Evolutionary conservation across 2,888 invertebrate genomes (phyloP), one percentile per base, ranked within the genome.

Genomic region (Andrena chrysosceles): DNA sequence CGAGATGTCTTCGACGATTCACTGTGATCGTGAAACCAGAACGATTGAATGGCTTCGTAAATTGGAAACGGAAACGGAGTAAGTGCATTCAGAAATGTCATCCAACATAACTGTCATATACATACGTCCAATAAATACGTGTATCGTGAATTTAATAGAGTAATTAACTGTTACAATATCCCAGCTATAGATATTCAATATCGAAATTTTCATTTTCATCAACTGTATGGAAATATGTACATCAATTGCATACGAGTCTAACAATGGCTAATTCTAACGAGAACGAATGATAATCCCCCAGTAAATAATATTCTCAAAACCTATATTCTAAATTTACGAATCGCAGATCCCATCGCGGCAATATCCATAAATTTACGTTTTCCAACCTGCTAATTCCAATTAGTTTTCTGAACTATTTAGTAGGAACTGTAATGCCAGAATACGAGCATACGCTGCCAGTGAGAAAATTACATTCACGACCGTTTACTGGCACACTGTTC

Each of bases 1-100:
- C 63, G 64, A 64, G 63, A 69, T 26, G 66, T 59, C 68, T 64
- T 69, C 29, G 33, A 26, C 56, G 48, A 63, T 78, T 75, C 48
- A 49, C 10, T 33, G 48, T 63, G 63, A 26, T 48, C 54, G 23
- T 54, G 75, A 48, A 26, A 54, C 73, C 56, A 48, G 56, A 75
- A 75, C 75, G 48, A 35, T 35, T 16, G 69, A 64, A 69, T 59
- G 49, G 63, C 49, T 29, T 69, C 68, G 29, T 20, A 42, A 49
- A 79, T 69, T 64, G 33, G 31, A 49, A 48, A 59, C 33, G 49
- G 63, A 63, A 63, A 48, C 26, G 69, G 49, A 49, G n/a, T 10
- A 29, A 69, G 4, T 26, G 35, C 26, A 23, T 33, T 31, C 23
- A 42, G 59, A 49, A 77, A 52, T 49, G 52, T 49, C 74, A 26